Percentiles rank a stretch among this genome's conserved stretches.
phyloP scores from a whole-genome alignment of 2,113 vertebrate species.

The Tachysurus fulvidraco region DNA sequence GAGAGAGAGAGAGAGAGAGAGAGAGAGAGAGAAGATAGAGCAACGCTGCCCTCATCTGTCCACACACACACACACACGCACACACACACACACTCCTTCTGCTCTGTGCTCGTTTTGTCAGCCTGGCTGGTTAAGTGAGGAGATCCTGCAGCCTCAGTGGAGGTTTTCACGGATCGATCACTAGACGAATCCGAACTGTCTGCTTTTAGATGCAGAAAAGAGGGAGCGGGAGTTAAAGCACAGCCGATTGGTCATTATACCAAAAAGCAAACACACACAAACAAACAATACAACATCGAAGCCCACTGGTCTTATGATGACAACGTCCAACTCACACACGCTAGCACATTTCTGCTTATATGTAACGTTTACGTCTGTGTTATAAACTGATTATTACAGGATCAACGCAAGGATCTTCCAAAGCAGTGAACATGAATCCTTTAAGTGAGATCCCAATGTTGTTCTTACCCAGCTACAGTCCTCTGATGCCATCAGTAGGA shows the following conservation, averaged over 20 bases:
- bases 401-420: background rate
- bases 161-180: slow-evolving; percentile 46
- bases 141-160: slow-evolving; percentile 48
- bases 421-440: background rate
- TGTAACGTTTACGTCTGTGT: background rate
- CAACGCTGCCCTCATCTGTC: slow-evolving; percentile 58
- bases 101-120: slow-evolving; percentile 37
- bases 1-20: background rate
- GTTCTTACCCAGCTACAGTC: background rate
- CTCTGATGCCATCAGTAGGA: background rate
- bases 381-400: background rate
- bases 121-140: slow-evolving; percentile 52
- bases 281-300: background rate
- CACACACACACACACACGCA: slow-evolving; percentile 28
- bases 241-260: slow-evolving; percentile 19
- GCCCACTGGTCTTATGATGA: background rate
- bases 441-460: background rate
- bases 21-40: slow-evolving; percentile 33
- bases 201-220: slow-evolving; percentile 35
- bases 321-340: background rate
- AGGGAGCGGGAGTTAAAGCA: slow-evolving; percentile 14
- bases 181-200: slow-evolving; percentile 35
- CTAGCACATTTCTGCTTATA: background rate
- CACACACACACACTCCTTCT: slow-evolving; percentile 17
- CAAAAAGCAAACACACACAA: background rate